Evolutionary conservation across 2,797 vertebrate genomes (phyloP), one percentile per base, ranked within the genome.

Genomic region (Melanotaenia nigrans): DNA sequence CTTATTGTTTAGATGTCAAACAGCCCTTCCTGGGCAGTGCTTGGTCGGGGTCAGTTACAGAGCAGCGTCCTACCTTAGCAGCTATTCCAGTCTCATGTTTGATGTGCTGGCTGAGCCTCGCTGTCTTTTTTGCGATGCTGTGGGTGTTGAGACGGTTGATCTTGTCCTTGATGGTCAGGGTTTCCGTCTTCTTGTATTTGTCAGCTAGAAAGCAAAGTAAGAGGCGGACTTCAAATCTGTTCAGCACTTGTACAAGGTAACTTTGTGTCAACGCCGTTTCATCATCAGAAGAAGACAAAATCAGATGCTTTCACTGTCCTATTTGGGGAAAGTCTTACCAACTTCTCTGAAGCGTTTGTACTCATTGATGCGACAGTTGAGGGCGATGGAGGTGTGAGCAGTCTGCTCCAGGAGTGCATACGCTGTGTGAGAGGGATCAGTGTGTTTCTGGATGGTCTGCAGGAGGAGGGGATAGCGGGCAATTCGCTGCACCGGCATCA

Each of bases 271-370:
- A 4, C 5, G 3, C 8, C 8, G 9, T 11, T 22, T 49, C 47
- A 3, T 49, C n/a, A 49, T 49, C 7, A n/a, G n/a, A n/a, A 49
- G 20, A 20, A 49, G 20, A 42, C 16, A 42, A 42, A 42, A 42
- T 42, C 4, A 3, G 14, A 16, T 18, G 8, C 6, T 14, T 4
- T 5, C 51, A 12, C 14, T 14, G 4, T 54, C 2, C 3, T 16
- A 22, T 25, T 45, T 42, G 1, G 10, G 4, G 14, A 33, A 2
- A 2, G 11, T 0, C 97, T 97, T 87, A 99, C 98, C 97, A 11
- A 99, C 95, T 96, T 99, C 98, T 83, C 95, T 92, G 92, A 95
- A 96, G 83, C 96, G 95, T 55, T 99, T 99, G 92, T 97, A 96
- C 86, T 99, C 97, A 0, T 99, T 99, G 93, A 99, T 98, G 79